A percentile compares a stretch with the other conserved stretches of the same genome.
phyloP scores from a whole-genome alignment of 35 echinoderm and acorn worm genomes.

The Nesometra sesokonis region DNA sequence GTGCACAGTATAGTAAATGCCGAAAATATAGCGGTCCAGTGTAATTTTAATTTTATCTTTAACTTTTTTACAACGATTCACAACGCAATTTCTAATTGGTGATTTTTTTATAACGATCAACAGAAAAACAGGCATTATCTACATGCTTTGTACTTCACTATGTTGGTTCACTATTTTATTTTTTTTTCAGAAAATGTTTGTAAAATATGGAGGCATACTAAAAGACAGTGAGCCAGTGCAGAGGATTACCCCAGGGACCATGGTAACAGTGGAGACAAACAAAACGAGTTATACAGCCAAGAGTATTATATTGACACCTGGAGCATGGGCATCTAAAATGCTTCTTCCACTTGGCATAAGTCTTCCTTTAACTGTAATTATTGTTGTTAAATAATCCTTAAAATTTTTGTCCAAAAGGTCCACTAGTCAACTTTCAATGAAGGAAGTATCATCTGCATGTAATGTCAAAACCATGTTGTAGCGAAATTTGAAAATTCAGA shows the following conservation, averaged over 20 bases:
- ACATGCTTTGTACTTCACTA: too few species aligned
- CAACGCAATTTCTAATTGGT: too few species aligned
- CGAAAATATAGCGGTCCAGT: too few species aligned
- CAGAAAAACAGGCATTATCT: not conserved
- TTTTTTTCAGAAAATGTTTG: slow-evolving; percentile 37
- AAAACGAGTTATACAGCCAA: slow-evolving; percentile 40
- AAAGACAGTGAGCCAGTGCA: slow-evolving; percentile 62
- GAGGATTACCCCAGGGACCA: slow-evolving; percentile 54
- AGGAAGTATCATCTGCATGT: too few species aligned
- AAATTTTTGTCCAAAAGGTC: too few species aligned
- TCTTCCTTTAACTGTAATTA: slow-evolving; percentile 48
- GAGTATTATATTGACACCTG: slow-evolving; percentile 68
- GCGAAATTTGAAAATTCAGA: too few species aligned
- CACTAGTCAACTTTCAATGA: too few species aligned
- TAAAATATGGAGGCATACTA: slow-evolving; percentile 47
- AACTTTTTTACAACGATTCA: too few species aligned
- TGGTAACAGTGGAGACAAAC: slow-evolving; percentile 58
- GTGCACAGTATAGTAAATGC: too few species aligned
- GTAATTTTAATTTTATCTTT: not conserved
- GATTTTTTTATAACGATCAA: not conserved
- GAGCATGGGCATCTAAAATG: slow-evolving; percentile 68
- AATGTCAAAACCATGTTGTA: too few species aligned
- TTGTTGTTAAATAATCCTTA: too few species aligned
- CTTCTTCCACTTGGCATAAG: slow-evolving; percentile 59
- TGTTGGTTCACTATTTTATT: not conserved